Evolutionary conservation across 2,797 vertebrate species (phyloP), one percentile per base, ranked within the genome.

Genomic region (Leuciscus waleckii): DNA sequence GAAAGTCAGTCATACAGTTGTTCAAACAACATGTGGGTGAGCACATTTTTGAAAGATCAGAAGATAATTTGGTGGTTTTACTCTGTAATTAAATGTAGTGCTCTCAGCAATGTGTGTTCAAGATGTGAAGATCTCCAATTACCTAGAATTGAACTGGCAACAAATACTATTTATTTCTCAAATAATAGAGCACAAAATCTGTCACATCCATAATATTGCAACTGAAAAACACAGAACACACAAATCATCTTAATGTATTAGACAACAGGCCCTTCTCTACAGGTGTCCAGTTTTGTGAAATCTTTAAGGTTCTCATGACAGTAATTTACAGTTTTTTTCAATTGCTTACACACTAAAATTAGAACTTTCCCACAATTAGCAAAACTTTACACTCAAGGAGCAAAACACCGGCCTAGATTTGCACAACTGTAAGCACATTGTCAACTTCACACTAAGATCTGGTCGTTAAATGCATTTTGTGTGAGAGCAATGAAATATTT

Each of bases 291-390:
- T 82, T 84, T 61, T 67, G 35, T 79, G 37, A 68, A 73, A 73
- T 68, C 56, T 75, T 84, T 81, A 39, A 71, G 61, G 51, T 79
- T 78, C 56, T 35, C 26, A 26, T 68, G 65, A 75, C 87, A 84
- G 81, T 87, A 69, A 85, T 81, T 84, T n/a, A n/a, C n/a, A n/a
- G n/a, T n/a, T n/a, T n/a, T n/a, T n/a, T n/a, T n/a, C n/a, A n/a
- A n/a, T n/a, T n/a, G n/a, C n/a, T n/a, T n/a, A n/a, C n/a, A n/a
- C n/a, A n/a, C n/a, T n/a, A n/a, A n/a, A n/a, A n/a, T n/a, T n/a
- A n/a, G n/a, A n/a, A n/a, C n/a, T n/a, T n/a, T n/a, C n/a, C n/a
- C n/a, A n/a, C n/a, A n/a, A n/a, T n/a, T n/a, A n/a, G n/a, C n/a
- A n/a, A n/a, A n/a, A n/a, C n/a, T n/a, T n/a, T n/a, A n/a, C n/a